Evolutionary conservation across 2,113 vertebrate genomes (phyloP).

Genomic region (Piliocolobus tephrosceles): DNA sequence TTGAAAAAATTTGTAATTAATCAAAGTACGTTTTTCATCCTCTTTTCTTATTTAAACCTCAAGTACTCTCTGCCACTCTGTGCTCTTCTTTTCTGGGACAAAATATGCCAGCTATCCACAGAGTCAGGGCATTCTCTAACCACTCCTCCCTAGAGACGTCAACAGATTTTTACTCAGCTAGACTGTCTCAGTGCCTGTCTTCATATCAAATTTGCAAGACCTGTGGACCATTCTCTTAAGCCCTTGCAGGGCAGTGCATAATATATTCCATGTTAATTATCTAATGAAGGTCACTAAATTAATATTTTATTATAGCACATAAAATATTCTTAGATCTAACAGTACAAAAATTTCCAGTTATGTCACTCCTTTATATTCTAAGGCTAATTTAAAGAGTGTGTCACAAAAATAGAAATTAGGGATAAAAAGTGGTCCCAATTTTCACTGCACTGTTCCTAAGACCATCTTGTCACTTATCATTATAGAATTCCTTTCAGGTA

Average conservation of each 20-base stretch:
- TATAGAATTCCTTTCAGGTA: background rate
- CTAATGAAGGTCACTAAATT: background rate
- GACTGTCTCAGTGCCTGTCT: background rate
- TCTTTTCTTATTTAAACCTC: background rate
- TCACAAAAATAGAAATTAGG: background rate
- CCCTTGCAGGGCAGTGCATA: background rate
- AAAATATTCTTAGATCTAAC: conserved; percentile 3
- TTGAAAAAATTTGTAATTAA: background rate
- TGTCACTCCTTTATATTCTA: background rate
- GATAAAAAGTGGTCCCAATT: background rate
- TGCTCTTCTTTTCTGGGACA: background rate
- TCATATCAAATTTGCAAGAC: background rate
- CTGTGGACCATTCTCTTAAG: background rate
- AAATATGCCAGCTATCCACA: background rate
- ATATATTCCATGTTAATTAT: conserved; percentile 13
- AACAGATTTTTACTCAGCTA: background rate
- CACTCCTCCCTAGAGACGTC: background rate
- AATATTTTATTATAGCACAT: background rate
- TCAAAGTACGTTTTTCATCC: background rate
- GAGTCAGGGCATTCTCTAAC: background rate
- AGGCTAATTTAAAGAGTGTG: background rate
- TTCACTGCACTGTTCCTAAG: background rate
- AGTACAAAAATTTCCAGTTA: background rate
- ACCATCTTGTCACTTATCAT: background rate
- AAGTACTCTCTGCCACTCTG: background rate